Percentiles rank a stretch among this genome's conserved stretches.
Evolutionary conservation across 2,113 vertebrate genomes (phyloP).

Genomic region (Sinosuthora webbiana): DNA sequence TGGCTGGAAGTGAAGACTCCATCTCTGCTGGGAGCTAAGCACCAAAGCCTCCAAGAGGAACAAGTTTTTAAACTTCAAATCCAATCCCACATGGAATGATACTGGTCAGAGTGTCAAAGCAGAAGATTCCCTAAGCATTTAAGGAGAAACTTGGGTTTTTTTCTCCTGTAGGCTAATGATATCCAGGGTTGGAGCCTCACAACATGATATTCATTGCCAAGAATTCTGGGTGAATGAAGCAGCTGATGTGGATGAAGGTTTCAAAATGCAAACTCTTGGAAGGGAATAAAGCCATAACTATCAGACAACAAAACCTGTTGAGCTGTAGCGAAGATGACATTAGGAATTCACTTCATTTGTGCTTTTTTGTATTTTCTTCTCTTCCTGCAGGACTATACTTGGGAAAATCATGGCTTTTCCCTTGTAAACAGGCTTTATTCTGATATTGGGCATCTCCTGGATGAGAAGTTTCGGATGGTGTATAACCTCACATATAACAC

Average conservation of each 20-base stretch:
- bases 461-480: slow-evolving; percentile 85
- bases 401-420: slow-evolving; percentile 88
- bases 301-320: background rate
- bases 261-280: background rate
- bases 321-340: background rate
- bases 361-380: background rate
- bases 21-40: background rate
- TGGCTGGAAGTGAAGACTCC: background rate
- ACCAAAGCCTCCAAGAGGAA: background rate
- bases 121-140: background rate
- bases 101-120: background rate
- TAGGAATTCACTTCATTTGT: background rate
- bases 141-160: background rate
- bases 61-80: background rate
- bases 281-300: background rate
- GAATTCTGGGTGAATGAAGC: background rate
- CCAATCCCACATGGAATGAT: background rate
- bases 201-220: background rate
- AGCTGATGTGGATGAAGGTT: background rate
- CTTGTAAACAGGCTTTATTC: slow-evolving; percentile 87
- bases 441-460: slow-evolving; percentile 83
- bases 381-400: slow-evolving; percentile 80
- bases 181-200: background rate
- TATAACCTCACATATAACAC: slow-evolving; percentile 85
- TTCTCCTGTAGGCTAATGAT: background rate